Conservation (phyloP, 2,797 vertebrate species). For the Geotrypetes seraphini region DNA sequence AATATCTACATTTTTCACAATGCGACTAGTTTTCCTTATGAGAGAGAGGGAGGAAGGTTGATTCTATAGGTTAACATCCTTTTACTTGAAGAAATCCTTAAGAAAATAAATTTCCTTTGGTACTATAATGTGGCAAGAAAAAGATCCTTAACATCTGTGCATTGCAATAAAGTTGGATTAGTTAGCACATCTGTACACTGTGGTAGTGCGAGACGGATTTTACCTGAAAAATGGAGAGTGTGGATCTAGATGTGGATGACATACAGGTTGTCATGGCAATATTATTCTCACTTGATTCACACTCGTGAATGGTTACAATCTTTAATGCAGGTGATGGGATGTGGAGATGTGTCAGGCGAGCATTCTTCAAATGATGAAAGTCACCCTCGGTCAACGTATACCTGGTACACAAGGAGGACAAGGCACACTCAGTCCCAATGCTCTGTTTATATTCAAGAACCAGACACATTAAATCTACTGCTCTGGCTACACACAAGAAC, state of each 20-base stretch:
- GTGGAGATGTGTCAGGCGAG: slow-evolving; percentile 84
- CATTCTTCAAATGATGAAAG: slow-evolving; percentile 94
- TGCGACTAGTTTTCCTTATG: too few relatives aligned
- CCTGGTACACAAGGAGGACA: slow-evolving; percentile 40
- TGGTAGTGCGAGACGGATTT: slow-evolving; percentile 26
- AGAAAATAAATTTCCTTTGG: too few relatives aligned
- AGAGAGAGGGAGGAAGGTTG: too few relatives aligned
- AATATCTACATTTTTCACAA: too few relatives aligned
- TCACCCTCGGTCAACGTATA: slow-evolving; percentile 94
- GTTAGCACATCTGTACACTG: slow-evolving; percentile 40
- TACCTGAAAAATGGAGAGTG: slow-evolving; percentile 93
- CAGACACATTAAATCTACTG: too few relatives aligned
- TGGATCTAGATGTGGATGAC: slow-evolving; percentile 59
- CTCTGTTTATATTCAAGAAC: too few relatives aligned
- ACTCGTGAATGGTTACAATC: slow-evolving; percentile 93
- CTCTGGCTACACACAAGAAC: too few relatives aligned
- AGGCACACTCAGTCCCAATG: too few relatives aligned
- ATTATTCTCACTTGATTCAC: slow-evolving; percentile 80
- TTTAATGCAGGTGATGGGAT: slow-evolving; percentile 74
- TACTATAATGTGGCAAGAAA: too few relatives aligned
- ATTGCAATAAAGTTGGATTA: not conserved
- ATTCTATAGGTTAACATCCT: too few relatives aligned
- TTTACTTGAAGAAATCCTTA: too few relatives aligned
- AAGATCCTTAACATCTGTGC: not conserved
- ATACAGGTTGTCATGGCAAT: slow-evolving; percentile 61